Percentiles rank a stretch among this genome's conserved stretches.
phyloP scores from a whole-genome alignment of 2,797 vertebrate genomes.

The Furcifer pardalis region DNA sequence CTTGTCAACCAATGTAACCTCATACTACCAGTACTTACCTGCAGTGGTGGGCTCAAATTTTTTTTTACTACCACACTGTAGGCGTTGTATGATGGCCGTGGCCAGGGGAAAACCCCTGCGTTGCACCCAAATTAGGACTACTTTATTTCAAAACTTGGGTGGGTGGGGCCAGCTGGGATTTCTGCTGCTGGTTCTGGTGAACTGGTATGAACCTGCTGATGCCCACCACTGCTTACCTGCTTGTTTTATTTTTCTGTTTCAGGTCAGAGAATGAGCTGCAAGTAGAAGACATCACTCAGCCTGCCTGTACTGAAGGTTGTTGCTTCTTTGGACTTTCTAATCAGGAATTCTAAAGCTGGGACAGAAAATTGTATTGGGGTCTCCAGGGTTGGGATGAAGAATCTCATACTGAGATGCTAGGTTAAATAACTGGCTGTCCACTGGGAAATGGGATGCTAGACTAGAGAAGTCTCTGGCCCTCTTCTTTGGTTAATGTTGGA shows the following conservation, averaged over 20 bases:
- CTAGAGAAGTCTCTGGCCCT: background rate
- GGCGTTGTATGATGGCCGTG: too few relatives aligned
- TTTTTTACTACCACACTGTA: too few relatives aligned
- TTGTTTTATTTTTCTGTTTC: constrained; percentile 11
- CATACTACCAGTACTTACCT: background rate
- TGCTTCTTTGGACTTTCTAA: background rate
- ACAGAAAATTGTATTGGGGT: background rate
- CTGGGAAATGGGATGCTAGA: background rate
- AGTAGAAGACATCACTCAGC: constrained; percentile 16
- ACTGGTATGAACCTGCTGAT: too few relatives aligned
- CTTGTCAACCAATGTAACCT: background rate
- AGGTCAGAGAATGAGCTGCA: constrained; percentile 31
- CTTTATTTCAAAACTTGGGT: too few relatives aligned
- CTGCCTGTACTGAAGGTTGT: constrained; percentile 20
- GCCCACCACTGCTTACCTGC: background rate
- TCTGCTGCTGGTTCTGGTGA: too few relatives aligned
- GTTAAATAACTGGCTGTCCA: background rate
- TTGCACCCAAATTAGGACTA: too few relatives aligned
- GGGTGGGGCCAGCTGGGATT: too few relatives aligned
- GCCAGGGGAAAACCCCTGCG: too few relatives aligned
- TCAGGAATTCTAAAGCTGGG: background rate
- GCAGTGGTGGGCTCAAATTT: too few relatives aligned
- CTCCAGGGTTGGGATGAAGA: background rate
- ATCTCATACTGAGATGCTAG: background rate
- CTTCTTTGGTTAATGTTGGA: background rate